These are phyloP conservation scores for Phyllotis vaccarum DNA, from an alignment of 2,797 vertebrate genomes.

Conservation along the genomic window DNA sequence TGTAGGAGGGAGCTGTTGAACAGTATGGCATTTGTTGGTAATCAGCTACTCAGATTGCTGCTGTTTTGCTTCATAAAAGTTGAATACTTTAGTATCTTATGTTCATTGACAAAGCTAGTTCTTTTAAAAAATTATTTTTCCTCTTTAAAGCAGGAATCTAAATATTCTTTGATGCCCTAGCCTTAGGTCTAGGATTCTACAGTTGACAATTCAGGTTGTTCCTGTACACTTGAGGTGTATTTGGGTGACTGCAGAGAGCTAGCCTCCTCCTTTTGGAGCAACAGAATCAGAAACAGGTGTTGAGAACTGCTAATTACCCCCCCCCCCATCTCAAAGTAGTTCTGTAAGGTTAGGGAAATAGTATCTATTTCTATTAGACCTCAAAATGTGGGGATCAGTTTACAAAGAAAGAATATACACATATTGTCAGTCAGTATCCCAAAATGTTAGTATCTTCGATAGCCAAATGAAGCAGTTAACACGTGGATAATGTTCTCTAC, in stretches of 20 bases:
- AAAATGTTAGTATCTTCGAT: constrained; percentile 18
- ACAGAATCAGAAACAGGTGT: background rate
- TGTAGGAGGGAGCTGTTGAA: background rate
- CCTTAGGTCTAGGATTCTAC: background rate
- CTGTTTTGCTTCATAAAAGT: constrained; percentile 51
- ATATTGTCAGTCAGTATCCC: background rate
- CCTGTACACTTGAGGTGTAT: background rate
- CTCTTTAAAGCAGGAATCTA: background rate
- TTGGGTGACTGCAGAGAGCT: background rate
- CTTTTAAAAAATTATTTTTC: background rate
- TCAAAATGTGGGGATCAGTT: background rate
- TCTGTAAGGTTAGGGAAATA: background rate
- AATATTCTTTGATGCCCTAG: background rate
- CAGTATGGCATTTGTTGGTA: background rate
- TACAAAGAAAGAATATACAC: constrained; percentile 30
- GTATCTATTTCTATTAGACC: constrained; percentile 47
- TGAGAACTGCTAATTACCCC: background rate
- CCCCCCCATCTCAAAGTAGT: background rate
- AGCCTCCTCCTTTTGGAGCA: background rate
- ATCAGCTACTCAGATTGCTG: constrained; percentile 23
- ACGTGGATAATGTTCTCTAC: background rate
- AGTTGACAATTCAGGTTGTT: constrained; percentile 24
- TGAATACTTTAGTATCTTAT: background rate
- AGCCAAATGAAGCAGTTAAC: constrained; percentile 48
- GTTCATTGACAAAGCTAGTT: background rate